These are phyloP conservation scores for Ivindomyrus marchei DNA, from an alignment of 2,113 vertebrate species.

Conservation along the genomic window DNA sequence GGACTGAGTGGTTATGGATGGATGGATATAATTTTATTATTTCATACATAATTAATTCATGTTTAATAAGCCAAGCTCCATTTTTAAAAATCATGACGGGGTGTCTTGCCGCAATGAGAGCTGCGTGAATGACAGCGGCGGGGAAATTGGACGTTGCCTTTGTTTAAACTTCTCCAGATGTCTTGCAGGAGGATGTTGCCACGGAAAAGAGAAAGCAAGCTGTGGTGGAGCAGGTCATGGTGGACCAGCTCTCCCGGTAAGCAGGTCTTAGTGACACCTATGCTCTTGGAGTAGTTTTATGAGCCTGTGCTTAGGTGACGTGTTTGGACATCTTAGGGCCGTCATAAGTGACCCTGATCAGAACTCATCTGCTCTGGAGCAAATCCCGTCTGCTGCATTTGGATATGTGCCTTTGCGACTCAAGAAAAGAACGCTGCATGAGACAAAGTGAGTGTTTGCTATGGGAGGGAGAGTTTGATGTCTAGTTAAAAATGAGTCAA, in stretches of 20 bases:
- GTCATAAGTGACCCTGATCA: constrained; percentile 75
- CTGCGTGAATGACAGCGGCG: neutral
- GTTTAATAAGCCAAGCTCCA: neutral
- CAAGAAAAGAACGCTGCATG: constrained; percentile 60
- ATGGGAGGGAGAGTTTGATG: neutral
- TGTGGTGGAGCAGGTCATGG: constrained; percentile 71
- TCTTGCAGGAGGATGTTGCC: constrained; percentile 60
- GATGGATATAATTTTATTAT: neutral
- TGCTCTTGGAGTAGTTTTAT: neutral
- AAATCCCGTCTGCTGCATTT: constrained; percentile 27
- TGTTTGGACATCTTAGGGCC: constrained; percentile 48
- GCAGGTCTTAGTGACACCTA: neutral
- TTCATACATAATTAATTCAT: neutral
- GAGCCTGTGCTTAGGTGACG: neutral
- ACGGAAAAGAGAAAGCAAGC: constrained; percentile 61
- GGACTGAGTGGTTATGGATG: neutral
- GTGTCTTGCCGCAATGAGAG: neutral
- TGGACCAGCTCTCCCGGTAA: constrained; percentile 70
- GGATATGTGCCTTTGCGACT: constrained; percentile 36
- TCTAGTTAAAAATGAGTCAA: neutral
- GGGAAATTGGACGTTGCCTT: neutral
- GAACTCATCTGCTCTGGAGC: constrained; percentile 33
- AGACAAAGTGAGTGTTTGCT: constrained; percentile 56
- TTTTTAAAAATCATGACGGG: neutral
- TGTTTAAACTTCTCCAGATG: neutral